Base-by-base conservation (phyloP, 2,888 invertebrate genomes). In the Himalopsyche anomala region DNA sequence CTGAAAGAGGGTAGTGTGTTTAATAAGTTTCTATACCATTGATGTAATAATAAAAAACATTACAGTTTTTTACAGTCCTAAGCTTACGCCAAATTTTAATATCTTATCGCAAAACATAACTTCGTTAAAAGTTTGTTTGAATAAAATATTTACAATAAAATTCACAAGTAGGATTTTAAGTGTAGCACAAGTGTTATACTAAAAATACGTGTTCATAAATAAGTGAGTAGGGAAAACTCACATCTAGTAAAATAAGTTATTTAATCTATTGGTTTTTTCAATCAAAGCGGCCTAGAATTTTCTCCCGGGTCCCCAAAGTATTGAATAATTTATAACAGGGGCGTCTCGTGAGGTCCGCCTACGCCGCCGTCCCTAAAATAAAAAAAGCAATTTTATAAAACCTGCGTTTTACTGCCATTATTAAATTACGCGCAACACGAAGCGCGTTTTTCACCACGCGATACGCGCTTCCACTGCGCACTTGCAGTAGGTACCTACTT, bases 301-400 rank as follows among this genome's bases (percentile, higher is more conserved):
- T 15, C 74, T 36, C 36, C 74, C 74, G 28, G 74, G 74, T 74
- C 74, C 74, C 74, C 74, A 15, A 74, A 80, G 80, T 51, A 45
- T 45, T 80, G 80, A 80, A 80, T 80, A 80, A 80, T 80, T 45
- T 80, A 74, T 74, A 74, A 36, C 74, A 80, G 51, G 80, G 80
- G 80, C 51, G 80, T 80, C 45, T 51, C 45, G 80, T 80, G 45
- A 80, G 80, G 45, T 42, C 45, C 80, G 80, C 80, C 45, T 45
- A 74, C 80, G 80, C 51, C 45, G 42, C 80, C 80, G 51, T 45
- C 80, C 80, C 80, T 80, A 45, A 80, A 45, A 74, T 74, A 74
- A 80, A 80, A 80, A 80, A 84, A 84, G 51, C 84, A 84, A 84
- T 84, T 84, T 84, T 84, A 74, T 74, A 84, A 84, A 79, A 79